Conservation (phyloP, 2,888 invertebrate species). For the Drosophila differens region DNA sequence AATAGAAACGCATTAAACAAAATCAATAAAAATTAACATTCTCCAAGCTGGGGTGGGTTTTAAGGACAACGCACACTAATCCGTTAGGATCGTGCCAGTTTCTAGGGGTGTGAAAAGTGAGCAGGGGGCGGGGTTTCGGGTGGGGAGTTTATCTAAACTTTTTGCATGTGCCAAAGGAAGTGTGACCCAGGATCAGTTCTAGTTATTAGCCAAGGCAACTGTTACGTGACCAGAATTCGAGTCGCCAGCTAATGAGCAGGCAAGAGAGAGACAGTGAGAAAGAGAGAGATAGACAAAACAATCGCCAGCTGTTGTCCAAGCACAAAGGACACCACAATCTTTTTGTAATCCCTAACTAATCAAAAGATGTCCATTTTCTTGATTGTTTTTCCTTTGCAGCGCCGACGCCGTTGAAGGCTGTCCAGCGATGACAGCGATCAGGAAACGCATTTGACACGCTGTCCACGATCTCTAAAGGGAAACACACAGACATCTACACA, state of each 20-base stretch:
- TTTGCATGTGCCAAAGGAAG: slow-evolving; percentile 55
- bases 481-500: slow-evolving; percentile 14
- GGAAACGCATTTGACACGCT: slow-evolving; percentile 76
- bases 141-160: slow-evolving; percentile 11
- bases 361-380: slow-evolving; percentile 12
- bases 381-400: slow-evolving; percentile 52
- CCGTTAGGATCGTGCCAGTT: slow-evolving; percentile 26
- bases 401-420: slow-evolving; percentile 68
- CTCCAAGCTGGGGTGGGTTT: slow-evolving; percentile 33
- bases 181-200: slow-evolving; percentile 60
- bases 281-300: not conserved
- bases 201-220: slow-evolving; percentile 18
- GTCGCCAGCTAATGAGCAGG: slow-evolving; percentile 76
- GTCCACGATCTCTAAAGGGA: slow-evolving; percentile 41
- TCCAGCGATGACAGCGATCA: slow-evolving; percentile 73
- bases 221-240: slow-evolving; percentile 75
- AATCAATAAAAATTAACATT: slow-evolving; percentile 80
- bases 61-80: slow-evolving; percentile 4
- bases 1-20: slow-evolving; percentile 75
- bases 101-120: slow-evolving; percentile 43
- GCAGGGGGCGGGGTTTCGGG: slow-evolving; percentile 13
- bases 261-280: not conserved
- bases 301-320: slow-evolving; percentile 48
- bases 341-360: slow-evolving; percentile 38
- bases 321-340: slow-evolving; percentile 19